Percentiles rank a stretch among this genome's conserved stretches.
Evolutionary conservation across 1,140 invertebrate genomes (phyloP).

Genomic region (Hycleus phaleratus): DNA sequence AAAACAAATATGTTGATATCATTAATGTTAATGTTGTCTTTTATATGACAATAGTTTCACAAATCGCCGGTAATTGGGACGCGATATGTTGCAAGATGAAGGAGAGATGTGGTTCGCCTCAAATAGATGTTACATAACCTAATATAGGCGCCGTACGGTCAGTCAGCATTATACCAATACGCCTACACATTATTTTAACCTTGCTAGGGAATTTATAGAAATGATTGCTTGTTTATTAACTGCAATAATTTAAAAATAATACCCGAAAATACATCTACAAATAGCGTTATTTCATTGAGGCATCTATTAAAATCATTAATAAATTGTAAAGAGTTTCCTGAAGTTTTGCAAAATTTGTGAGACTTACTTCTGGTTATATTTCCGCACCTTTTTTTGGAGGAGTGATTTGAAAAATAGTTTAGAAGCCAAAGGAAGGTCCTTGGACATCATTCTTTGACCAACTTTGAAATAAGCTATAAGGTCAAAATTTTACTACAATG

Average conservation of each 20-base stretch:
- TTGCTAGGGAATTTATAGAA: conserved; percentile 3
- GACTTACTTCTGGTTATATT: no score
- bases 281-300: no score
- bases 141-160: conserved; percentile 15
- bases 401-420: no score
- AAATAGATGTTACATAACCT: conserved; percentile 12
- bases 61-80: no score
- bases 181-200: conserved; percentile 5
- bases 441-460: no score
- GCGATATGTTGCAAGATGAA: neutral
- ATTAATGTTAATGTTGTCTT: neutral
- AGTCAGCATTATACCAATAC: neutral
- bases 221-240: conserved; percentile 9
- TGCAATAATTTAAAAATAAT: conserved; percentile 4
- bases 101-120: neutral
- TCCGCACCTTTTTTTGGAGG: no score
- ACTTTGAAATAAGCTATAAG: no score
- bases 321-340: no score
- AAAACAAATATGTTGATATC: neutral
- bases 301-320: no score
- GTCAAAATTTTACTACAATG: no score
- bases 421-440: no score
- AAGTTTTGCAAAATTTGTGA: no score
- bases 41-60: neutral
- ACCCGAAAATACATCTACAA: conserved; percentile 3